These are phyloP conservation scores for Pachypeltis micranthus DNA, from an alignment of 1,140 invertebrate species.

Conservation along the genomic window DNA sequence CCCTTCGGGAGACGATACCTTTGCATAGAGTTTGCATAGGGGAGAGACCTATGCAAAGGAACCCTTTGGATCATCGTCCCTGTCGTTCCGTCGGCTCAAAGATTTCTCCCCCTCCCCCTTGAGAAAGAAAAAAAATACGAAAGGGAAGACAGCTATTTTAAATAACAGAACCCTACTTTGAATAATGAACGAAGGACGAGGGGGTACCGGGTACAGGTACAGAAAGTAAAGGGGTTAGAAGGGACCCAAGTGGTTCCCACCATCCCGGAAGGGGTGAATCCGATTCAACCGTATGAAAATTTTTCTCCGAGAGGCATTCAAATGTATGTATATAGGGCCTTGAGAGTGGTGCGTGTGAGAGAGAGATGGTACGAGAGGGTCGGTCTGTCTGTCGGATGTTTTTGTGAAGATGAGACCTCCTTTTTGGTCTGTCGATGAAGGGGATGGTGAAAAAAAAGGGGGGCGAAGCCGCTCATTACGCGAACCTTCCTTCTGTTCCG, in stretches of 20 bases:
- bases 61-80: neutral
- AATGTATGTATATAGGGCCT: conserved; percentile 9
- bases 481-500: conserved; percentile 2
- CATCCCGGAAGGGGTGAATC: conserved; percentile 10
- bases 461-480: neutral
- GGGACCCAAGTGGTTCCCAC: conserved; percentile 6
- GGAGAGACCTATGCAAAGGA: conserved; percentile 1
- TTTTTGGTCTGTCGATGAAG: neutral
- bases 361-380: neutral
- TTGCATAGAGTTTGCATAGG: neutral
- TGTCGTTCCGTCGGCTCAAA: too few species aligned
- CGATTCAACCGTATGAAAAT: conserved; percentile 9
- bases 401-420: neutral
- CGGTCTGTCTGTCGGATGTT: neutral
- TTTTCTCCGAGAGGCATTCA: conserved; percentile 7
- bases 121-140: conserved; percentile 15
- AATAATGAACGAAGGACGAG: conserved; percentile 9
- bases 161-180: conserved; percentile 20
- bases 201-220: neutral
- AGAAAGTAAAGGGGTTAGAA: too few species aligned
- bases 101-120: too few species aligned
- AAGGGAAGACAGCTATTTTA: conserved; percentile 20
- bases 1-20: neutral
- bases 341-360: neutral
- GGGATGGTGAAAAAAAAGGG: neutral